Base-by-base conservation (phyloP, 2,113 vertebrate genomes). In the Elephas maximus region DNA sequence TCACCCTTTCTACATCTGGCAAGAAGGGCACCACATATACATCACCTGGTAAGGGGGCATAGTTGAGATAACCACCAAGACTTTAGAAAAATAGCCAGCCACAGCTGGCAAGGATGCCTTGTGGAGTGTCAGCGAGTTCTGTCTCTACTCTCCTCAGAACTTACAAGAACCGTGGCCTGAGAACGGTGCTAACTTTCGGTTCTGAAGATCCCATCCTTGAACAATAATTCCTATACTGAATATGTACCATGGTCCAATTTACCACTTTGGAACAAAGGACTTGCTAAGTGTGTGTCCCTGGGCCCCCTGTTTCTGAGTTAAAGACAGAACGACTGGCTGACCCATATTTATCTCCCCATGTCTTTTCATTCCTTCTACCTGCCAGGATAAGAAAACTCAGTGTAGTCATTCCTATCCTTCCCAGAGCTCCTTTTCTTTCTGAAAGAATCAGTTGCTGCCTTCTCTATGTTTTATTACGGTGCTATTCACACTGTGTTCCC, bases 71-170 rank as follows among this genome's bases (percentile, higher is more conserved):
- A 37, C 71, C 6, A 3, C 28, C 2, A 8, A 88, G 10, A 6
- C 21, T 51, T 65, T 1, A 45, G 69, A 33, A 45, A 74, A 74
- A 18, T 28, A 4, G 2, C 20, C 20, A 92, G 65, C n/a, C 87
- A 63, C 7, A 44, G 33, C n/a, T 77, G 53, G n/a, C 30, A 84
- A 78, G 15, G 0, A 51, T 44, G n/a, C 8, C 5, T 0, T 65
- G 2, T 26, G 26, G 33, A 33, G 8, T 0, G 2, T 9, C 23
- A 0, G 0, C 41, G 20, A 53, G 4, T 14, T 65, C 37, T 51
- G 15, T 51, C 37, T 51, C 6, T 0, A 5, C 0, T 24, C 5
- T 21, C 7, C 23, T 67, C 18, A 12, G 20, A 62, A 26, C 8
- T 6, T 9, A 78, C 26, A 26, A 60, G 51, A 76, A 62, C 84